A percentile compares a stretch with the other conserved stretches of the same genome.
These are phyloP conservation scores for Petrophora chlorosata DNA, from an alignment of 2,888 invertebrate species.

Conservation along the genomic window DNA sequence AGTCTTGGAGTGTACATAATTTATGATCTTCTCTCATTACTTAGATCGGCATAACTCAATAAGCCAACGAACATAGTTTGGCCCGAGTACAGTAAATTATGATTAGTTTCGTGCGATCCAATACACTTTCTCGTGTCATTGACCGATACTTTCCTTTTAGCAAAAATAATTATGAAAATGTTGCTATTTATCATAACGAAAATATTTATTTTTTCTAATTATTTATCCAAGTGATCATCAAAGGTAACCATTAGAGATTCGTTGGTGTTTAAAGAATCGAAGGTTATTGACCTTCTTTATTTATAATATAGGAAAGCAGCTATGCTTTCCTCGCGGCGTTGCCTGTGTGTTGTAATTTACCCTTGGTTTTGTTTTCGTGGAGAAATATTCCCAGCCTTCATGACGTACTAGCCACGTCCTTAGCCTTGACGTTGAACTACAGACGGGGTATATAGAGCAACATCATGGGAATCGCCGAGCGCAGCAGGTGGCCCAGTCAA, in stretches of 20 bases:
- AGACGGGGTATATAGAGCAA: too few species aligned
- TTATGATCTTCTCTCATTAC: not conserved
- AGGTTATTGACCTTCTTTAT: conserved; percentile 20
- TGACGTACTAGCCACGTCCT: too few species aligned
- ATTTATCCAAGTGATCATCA: conserved; percentile 16
- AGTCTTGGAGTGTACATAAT: too few species aligned
- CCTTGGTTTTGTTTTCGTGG: too few species aligned
- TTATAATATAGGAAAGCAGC: too few species aligned
- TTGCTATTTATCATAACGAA: too few species aligned
- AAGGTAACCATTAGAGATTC: conserved; percentile 25
- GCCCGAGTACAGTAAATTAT: conserved; percentile 5
- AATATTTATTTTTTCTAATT: not conserved
- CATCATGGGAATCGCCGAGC: too few species aligned
- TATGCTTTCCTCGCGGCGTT: too few species aligned
- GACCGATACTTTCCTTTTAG: conserved; percentile 3
- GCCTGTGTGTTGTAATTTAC: too few species aligned
- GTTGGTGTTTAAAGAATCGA: conserved; percentile 9
- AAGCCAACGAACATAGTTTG: not conserved
- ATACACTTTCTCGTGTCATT: conserved; percentile 6
- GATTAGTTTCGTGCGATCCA: conserved; percentile 9
- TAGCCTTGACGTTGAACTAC: too few species aligned
- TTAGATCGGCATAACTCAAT: not conserved
- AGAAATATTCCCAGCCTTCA: too few species aligned
- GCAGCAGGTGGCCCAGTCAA: too few species aligned
- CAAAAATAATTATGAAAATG: conserved; percentile 3